Conservation (phyloP, 2,797 vertebrate genomes). For the Pristis pectinata region DNA sequence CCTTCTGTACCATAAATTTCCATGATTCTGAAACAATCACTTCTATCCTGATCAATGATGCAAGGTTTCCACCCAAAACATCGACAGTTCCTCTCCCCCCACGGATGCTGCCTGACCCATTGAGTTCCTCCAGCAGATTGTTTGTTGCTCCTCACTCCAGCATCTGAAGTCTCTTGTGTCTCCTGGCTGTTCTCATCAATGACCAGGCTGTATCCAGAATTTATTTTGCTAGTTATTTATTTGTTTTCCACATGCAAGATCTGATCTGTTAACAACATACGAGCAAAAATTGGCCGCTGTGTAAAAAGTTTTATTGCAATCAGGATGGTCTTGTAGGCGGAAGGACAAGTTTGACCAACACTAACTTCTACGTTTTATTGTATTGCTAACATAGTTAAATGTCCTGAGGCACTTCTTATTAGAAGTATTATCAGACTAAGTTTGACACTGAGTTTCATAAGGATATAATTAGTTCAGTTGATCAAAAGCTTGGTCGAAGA, state of each 20-base stretch:
- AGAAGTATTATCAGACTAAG: not conserved
- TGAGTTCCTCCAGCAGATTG: too few species aligned
- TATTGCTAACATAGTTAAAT: not conserved
- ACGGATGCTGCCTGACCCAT: too few species aligned
- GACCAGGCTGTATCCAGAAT: too few species aligned
- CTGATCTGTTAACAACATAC: not conserved
- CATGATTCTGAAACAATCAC: too few species aligned
- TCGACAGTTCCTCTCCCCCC: too few species aligned
- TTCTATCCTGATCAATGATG: too few species aligned
- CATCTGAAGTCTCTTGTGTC: too few species aligned
- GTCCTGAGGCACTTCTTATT: not conserved
- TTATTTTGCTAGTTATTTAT: not conserved
- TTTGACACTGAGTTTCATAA: not conserved
- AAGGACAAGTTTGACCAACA: not conserved
- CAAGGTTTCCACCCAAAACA: too few species aligned
- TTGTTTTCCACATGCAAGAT: not conserved
- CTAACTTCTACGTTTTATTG: not conserved
- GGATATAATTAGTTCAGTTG: not conserved
- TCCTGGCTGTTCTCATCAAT: too few species aligned
- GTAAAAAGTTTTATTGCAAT: not conserved
- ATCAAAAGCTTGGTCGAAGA: not conserved
- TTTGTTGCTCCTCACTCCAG: too few species aligned
- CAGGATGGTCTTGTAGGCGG: not conserved
- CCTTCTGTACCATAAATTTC: too few species aligned
- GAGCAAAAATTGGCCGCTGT: not conserved